Conservation (phyloP, 1,140 invertebrate genomes). For the Drosophila varians region DNA sequence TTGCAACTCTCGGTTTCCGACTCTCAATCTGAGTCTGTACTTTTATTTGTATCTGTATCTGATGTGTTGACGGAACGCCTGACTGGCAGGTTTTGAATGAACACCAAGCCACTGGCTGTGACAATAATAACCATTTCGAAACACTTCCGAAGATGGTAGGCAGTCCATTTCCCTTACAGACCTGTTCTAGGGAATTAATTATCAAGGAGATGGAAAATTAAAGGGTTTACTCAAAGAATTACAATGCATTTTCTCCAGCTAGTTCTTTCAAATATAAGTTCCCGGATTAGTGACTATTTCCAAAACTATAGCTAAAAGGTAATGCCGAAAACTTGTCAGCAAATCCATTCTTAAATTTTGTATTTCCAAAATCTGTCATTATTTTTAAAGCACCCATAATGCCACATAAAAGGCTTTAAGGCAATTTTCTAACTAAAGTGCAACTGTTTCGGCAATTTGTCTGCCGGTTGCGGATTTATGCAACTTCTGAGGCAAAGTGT, state of each 20-base stretch:
- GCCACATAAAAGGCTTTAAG: background rate
- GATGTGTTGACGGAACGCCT: conserved; percentile 23
- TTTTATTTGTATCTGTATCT: conserved; percentile 9
- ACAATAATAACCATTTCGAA: conserved; percentile 46
- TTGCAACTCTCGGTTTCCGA: conserved; percentile 19
- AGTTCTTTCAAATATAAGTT: background rate
- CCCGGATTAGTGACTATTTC: background rate
- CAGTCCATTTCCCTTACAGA: conserved; percentile 6
- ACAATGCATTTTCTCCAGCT: background rate
- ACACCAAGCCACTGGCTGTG: conserved; percentile 20
- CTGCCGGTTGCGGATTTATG: conserved; percentile 30
- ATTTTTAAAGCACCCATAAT: background rate
- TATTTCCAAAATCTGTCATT: background rate
- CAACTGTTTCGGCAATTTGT: conserved; percentile 19
- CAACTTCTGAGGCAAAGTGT: conserved; percentile 45
- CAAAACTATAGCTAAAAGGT: background rate
- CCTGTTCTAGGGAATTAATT: conserved; percentile 1
- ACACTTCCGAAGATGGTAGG: conserved; percentile 5
- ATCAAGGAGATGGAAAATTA: background rate
- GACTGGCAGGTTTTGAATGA: conserved; percentile 49
- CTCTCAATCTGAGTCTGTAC: background rate
- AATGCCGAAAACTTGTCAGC: background rate
- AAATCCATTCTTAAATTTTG: background rate
- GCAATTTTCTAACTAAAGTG: conserved; percentile 8
- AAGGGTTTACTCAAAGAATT: background rate